Evolutionary conservation across 2,888 invertebrate genomes (phyloP), one percentile per base, ranked within the genome.

Genomic region (Abscondita cerata): DNA sequence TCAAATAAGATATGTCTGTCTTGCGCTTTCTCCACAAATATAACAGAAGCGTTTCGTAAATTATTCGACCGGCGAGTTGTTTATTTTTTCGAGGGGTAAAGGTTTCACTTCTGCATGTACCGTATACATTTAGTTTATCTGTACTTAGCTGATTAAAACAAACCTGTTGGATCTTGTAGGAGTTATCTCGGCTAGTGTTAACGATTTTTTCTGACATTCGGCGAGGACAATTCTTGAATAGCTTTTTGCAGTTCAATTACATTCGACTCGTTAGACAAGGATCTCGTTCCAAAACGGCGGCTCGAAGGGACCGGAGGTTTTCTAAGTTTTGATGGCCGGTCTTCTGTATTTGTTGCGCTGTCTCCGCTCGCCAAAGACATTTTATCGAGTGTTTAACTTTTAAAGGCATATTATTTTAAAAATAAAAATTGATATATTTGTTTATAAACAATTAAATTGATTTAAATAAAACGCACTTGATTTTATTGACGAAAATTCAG

Each of bases 171-270:
- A 3, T 41, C 6, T 11, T 18, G 44, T 44, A 4, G 44, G 44
- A 5, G 44, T 44, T 44, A 44, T 44, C n/a, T 44, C 44, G 18
- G 44, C 44, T 44, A 44, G 19, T 11, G 44, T 19, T 18, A 44
- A 19, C 1, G 44, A 15, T 44, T 44, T 19, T n/a, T 44, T 44
- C 18, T 2, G n/a, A 16, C 1, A 18, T n/a, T 1, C 2, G 44
- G 11, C 5, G 6, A n/a, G 8, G 44, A 18, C n/a, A 44, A 11
- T 19, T 44, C 44, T 11, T 44, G 3, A 19, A 44, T 44, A 18
- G 44, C 44, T 4, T 16, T 19, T 44, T 44, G 44, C n/a, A 44
- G 18, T 44, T 44, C 19, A 2, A 18, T 9, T 44, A 18, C 19
- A 8, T 19, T 18, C 9, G 44, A 18, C 3, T 15, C 3, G 8